Base-by-base conservation (phyloP, 2,888 invertebrate species). In the Omphaloscelis lunosa region DNA sequence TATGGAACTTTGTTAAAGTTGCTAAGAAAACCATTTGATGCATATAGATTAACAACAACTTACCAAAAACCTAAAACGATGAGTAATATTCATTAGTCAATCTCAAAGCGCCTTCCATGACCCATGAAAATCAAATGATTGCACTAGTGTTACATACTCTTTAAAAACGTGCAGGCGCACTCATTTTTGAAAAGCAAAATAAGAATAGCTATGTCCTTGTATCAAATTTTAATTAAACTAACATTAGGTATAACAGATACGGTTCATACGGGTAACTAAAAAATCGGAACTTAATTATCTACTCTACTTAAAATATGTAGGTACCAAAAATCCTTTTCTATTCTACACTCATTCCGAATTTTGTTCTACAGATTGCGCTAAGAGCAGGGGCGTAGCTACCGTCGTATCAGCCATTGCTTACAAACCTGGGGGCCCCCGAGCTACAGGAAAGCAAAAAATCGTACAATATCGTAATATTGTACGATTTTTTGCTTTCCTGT, bases 61-160 rank as follows among this genome's bases (percentile, higher is more conserved):
- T 75, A 29, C 5, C 45, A 27, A n/a, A 59, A 77, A 58, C 23
- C 15, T 29, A 23, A 17, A 29, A 51, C 23, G 34, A 15, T 62
- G 8, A n/a, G 1, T 34, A 34, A 27, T 48, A 48, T 17, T 63
- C 29, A 29, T 34, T 12, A 45, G 8, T 53, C 6, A 45, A 45
- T 82, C 29, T 45, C 48, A n/a, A 39, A 56, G 41, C 78, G 78
- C 71, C 78, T 71, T 34, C 17, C 2, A 8, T 48, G 17, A 12
- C 34, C 11, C 4, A 15, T 48, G 17, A 7, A 39, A 65, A 11
- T 45, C 1, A 20, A 56, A 34, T 7, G 11, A 53, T 51, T 39
- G 12, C 27, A 41, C 20, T 39, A 0, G 41, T 58, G 41, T 15
- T 34, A 15, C n/a, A 67, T 79, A 73, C 81, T 83, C 56, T 39